These are phyloP conservation scores for Dallia pectoralis DNA, from an alignment of 2,797 vertebrate genomes.

Conservation along the genomic window DNA sequence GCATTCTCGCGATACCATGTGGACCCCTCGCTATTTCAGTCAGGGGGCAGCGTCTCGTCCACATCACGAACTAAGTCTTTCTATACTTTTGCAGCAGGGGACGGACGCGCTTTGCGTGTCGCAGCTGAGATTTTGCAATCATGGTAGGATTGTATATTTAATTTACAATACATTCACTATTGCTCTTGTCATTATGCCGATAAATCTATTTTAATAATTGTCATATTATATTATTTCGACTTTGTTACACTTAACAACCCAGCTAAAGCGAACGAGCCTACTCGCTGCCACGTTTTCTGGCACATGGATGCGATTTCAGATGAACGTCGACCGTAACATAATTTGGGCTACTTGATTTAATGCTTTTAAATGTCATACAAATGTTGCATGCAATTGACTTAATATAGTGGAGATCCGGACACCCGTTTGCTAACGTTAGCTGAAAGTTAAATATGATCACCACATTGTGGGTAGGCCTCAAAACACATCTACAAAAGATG, in stretches of 20 bases:
- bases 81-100: neutral
- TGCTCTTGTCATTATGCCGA: rapidly evolving
- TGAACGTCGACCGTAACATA: neutral
- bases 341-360: no score
- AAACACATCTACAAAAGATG: no score
- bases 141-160: slow-evolving; percentile 53
- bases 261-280: neutral
- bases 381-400: no score
- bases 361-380: no score
- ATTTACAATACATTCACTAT: neutral
- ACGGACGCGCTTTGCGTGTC: slow-evolving; percentile 19
- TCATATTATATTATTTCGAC: neutral
- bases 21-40: slow-evolving; percentile 27
- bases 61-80: slow-evolving; percentile 6
- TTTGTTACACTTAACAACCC: neutral
- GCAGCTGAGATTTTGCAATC: slow-evolving; percentile 28
- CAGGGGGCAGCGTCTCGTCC: neutral
- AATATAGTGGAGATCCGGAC: no score
- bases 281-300: neutral
- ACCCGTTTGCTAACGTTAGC: no score
- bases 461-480: no score
- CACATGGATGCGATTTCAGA: neutral
- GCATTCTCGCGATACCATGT: slow-evolving; percentile 2
- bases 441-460: no score
- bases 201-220: neutral